Conservation (phyloP, 2,888 invertebrate species). For the Amiota communis region DNA sequence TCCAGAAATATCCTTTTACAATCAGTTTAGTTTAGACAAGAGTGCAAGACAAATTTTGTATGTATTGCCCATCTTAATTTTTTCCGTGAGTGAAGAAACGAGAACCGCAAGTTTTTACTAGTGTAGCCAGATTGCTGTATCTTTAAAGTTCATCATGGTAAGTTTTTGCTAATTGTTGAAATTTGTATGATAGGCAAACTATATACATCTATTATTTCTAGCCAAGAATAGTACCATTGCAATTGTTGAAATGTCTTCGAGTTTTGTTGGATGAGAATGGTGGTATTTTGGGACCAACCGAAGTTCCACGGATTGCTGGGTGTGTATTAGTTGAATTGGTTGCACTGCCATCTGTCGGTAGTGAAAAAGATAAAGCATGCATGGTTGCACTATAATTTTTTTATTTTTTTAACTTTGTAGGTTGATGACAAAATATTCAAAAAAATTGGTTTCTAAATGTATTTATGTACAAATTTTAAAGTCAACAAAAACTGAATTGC, state of each 20-base stretch:
- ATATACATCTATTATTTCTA: constrained; percentile 75
- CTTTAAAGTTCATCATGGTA: constrained; percentile 46
- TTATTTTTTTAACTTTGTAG: constrained; percentile 77
- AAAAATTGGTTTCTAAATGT: constrained; percentile 95
- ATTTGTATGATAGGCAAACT: neutral
- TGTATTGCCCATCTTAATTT: too few species aligned
- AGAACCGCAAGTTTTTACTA: constrained; percentile 31
- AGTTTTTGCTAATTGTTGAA: constrained; percentile 36
- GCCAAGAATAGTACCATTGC: constrained; percentile 94
- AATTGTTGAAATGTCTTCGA: constrained; percentile 89
- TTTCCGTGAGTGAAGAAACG: neutral
- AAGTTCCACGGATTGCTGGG: constrained; percentile 91
- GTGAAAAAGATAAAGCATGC: neutral
- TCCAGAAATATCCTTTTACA: constrained; percentile 42
- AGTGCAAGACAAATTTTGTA: too few species aligned
- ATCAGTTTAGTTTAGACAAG: constrained; percentile 22
- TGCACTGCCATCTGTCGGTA: constrained; percentile 17
- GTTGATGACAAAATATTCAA: constrained; percentile 95
- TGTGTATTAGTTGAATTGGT: constrained; percentile 73
- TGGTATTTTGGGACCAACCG: constrained; percentile 89
- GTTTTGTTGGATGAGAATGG: constrained; percentile 88
- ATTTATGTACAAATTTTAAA: constrained; percentile 94
- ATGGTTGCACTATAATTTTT: constrained; percentile 16
- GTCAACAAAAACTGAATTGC: constrained; percentile 86
- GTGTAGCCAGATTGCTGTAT: constrained; percentile 51